Conservation (phyloP, 2,888 invertebrate species). For the Hedychridium roseum region DNA sequence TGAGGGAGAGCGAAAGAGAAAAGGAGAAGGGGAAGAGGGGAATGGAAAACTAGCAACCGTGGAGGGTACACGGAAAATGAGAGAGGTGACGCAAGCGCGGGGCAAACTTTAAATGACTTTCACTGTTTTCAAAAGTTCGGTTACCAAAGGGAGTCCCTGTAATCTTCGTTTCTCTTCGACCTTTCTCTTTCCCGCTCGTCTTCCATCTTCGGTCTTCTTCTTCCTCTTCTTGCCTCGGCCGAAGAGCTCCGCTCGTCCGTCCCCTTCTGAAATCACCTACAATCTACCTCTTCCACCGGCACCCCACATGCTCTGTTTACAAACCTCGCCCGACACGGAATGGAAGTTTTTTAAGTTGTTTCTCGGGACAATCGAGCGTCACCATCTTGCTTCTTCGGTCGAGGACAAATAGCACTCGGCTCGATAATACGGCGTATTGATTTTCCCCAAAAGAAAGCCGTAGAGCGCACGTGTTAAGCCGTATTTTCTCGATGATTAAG, state of each 20-base stretch:
- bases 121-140: slow-evolving; percentile 55
- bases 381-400: not conserved
- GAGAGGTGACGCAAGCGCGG: slow-evolving; percentile 42
- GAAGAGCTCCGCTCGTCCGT: slow-evolving; percentile 21
- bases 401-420: too few species aligned
- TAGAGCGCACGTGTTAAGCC: too few species aligned
- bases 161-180: slow-evolving; percentile 8
- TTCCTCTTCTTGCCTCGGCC: slow-evolving; percentile 9
- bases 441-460: too few species aligned
- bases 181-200: slow-evolving; percentile 7
- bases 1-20: too few species aligned
- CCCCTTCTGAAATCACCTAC: slow-evolving; percentile 36
- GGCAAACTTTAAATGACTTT: slow-evolving; percentile 57
- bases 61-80: slow-evolving; percentile 45
- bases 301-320: slow-evolving; percentile 45
- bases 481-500: too few species aligned
- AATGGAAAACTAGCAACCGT: slow-evolving; percentile 21
- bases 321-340: slow-evolving; percentile 45
- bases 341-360: slow-evolving; percentile 50
- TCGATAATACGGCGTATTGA: too few species aligned
- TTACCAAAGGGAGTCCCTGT: slow-evolving; percentile 47
- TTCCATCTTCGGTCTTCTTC: slow-evolving; percentile 8
- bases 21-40: slow-evolving; percentile 20
- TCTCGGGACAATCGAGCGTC: slow-evolving; percentile 24
- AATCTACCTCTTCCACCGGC: slow-evolving; percentile 23